Conservation (phyloP, 2,113 vertebrate species). For the Xenotilapia leptura region DNA sequence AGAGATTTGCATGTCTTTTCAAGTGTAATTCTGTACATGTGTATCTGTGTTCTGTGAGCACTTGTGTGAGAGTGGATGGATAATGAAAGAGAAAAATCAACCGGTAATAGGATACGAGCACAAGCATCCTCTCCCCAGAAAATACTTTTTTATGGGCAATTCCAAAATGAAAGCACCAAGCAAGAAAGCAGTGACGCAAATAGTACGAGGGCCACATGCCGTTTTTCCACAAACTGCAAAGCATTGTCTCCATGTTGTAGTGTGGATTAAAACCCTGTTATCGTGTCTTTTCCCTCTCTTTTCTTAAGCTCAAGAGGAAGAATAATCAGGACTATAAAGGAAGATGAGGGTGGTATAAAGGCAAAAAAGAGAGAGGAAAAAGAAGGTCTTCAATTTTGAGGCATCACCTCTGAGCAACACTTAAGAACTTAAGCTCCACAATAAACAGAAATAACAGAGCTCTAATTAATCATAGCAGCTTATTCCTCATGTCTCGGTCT, state of each 20-base stretch:
- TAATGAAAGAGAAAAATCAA: constrained; percentile 2
- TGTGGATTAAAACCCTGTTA: neutral
- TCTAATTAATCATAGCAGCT: constrained; percentile 32
- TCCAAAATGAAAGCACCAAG: constrained; percentile 14
- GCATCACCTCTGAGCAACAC: constrained; percentile 22
- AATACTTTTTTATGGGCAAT: constrained; percentile 18
- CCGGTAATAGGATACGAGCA: neutral
- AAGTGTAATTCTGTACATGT: neutral
- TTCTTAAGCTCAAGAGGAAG: neutral
- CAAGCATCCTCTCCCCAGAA: neutral
- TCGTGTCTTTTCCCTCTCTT: neutral
- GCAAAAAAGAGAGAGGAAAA: neutral
- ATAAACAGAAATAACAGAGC: constrained; percentile 39
- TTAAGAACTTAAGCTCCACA: constrained; percentile 45
- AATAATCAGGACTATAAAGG: neutral
- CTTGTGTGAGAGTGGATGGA: neutral
- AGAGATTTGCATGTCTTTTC: neutral
- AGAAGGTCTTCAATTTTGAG: neutral
- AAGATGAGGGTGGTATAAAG: neutral
- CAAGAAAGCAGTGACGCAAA: neutral
- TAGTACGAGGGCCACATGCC: neutral
- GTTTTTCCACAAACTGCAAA: neutral
- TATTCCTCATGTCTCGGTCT: constrained; percentile 21
- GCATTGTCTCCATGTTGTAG: neutral
- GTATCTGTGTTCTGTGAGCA: neutral